phyloP scores from a whole-genome alignment of 2,113 vertebrate genomes.

The Tetrao urogallus region DNA sequence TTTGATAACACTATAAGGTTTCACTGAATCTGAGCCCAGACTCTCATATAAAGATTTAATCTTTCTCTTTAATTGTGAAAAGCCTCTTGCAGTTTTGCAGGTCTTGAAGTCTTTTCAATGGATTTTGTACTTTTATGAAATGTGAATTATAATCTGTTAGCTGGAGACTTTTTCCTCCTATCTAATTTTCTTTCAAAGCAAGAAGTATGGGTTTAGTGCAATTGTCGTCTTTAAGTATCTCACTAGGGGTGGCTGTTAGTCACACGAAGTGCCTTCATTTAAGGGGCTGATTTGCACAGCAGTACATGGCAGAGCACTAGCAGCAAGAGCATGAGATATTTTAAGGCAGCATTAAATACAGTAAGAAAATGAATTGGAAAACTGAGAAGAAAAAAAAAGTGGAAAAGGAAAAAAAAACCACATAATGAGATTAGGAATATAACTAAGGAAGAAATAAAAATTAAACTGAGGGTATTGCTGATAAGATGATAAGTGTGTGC shows the following conservation, averaged over 20 bases:
- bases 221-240: conserved; percentile 57
- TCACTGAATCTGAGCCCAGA: background rate
- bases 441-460: background rate
- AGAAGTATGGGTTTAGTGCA: conserved; percentile 21
- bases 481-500: background rate
- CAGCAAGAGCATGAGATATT: conserved; percentile 40
- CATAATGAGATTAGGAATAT: background rate
- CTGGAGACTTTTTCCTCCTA: background rate
- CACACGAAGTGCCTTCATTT: conserved; percentile 15
- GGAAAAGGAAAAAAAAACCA: background rate
- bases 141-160: conserved; percentile 19
- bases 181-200: conserved; percentile 39
- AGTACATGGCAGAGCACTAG: conserved; percentile 5
- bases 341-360: conserved; percentile 38
- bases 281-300: conserved; percentile 50
- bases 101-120: conserved; percentile 19
- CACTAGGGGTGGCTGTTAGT: conserved; percentile 48
- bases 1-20: background rate
- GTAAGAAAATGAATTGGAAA: conserved; percentile 15
- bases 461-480: background rate
- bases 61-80: background rate
- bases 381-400: background rate
- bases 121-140: background rate
- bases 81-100: conserved; percentile 13
- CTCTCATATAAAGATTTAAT: background rate